These are phyloP conservation scores for Tolypeutes matacus DNA, from an alignment of 2,797 vertebrate species.

Conservation along the genomic window DNA sequence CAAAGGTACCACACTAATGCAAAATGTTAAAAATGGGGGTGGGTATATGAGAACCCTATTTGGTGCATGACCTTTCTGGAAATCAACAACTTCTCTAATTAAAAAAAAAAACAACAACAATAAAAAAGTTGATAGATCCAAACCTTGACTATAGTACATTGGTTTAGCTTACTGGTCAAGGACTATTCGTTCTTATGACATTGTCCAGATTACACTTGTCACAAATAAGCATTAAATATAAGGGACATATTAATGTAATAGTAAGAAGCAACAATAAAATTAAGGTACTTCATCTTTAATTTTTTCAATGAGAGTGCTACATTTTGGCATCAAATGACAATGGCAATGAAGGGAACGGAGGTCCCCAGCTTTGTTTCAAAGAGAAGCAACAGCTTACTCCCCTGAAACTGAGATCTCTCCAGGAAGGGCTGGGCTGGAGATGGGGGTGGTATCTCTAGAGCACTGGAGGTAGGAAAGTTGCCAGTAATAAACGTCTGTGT, in stretches of 20 bases:
- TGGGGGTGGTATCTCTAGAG: background rate
- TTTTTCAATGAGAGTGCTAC: background rate
- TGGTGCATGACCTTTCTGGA: too few relatives aligned
- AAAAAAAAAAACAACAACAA: too few relatives aligned
- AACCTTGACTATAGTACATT: background rate
- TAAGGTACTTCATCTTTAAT: background rate
- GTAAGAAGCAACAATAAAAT: background rate
- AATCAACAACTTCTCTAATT: too few relatives aligned
- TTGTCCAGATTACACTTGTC: background rate
- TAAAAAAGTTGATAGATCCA: background rate
- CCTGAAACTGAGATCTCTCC: background rate
- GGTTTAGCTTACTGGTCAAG: background rate
- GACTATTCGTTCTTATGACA: background rate
- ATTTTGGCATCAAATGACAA: background rate
- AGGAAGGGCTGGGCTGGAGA: background rate
- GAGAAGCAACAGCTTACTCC: background rate
- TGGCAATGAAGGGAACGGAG: background rate
- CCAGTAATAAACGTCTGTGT: background rate
- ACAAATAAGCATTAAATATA: background rate
- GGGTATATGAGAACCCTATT: too few relatives aligned
- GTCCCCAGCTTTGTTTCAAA: background rate
- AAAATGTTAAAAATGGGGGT: too few relatives aligned
- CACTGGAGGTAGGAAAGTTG: background rate
- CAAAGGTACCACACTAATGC: too few relatives aligned
- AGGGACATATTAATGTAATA: background rate